These are phyloP conservation scores for Dasysyrphus tricinctus DNA, from an alignment of 2,888 invertebrate genomes.

Conservation along the genomic window DNA sequence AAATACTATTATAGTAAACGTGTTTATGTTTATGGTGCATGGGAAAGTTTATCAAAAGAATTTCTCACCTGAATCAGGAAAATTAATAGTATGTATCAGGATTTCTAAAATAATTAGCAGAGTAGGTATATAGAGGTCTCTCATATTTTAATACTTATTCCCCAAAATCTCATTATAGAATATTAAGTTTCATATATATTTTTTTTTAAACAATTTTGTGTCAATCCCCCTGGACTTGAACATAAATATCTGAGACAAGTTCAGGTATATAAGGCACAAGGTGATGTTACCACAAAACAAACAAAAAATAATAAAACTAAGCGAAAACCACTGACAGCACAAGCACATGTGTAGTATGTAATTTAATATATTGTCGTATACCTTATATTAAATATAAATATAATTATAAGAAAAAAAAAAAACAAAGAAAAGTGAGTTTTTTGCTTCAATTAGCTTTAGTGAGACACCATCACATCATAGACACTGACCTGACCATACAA, in stretches of 20 bases:
- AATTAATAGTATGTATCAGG: not conserved
- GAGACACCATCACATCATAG: constrained; percentile 7
- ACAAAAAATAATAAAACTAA: constrained; percentile 10
- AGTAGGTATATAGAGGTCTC: too few species aligned
- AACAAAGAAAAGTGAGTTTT: constrained; percentile 31
- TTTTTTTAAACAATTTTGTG: not conserved
- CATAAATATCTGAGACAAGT: constrained; percentile 32
- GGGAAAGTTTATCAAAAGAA: constrained; percentile 12
- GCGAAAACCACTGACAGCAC: constrained; percentile 52
- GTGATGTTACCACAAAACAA: constrained; percentile 53
- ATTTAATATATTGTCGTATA: constrained; percentile 25
- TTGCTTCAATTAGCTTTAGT: constrained; percentile 22
- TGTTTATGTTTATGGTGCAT: constrained; percentile 2
- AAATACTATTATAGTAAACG: not conserved
- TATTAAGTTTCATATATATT: constrained; percentile 26
- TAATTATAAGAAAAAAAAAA: not conserved
- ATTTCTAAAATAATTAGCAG: constrained; percentile 20
- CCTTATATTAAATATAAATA: not conserved
- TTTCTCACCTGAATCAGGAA: constrained; percentile 11
- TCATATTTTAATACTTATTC: not conserved
- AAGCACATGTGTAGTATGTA: constrained; percentile 40
- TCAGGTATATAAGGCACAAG: constrained; percentile 31
- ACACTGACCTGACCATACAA: constrained; percentile 50
- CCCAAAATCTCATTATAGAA: constrained; percentile 28
- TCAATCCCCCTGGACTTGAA: constrained; percentile 43